Evolutionary conservation across 2,797 vertebrate genomes (phyloP), one percentile per base, ranked within the genome.

Genomic region (Parotocinclus haroldoi): DNA sequence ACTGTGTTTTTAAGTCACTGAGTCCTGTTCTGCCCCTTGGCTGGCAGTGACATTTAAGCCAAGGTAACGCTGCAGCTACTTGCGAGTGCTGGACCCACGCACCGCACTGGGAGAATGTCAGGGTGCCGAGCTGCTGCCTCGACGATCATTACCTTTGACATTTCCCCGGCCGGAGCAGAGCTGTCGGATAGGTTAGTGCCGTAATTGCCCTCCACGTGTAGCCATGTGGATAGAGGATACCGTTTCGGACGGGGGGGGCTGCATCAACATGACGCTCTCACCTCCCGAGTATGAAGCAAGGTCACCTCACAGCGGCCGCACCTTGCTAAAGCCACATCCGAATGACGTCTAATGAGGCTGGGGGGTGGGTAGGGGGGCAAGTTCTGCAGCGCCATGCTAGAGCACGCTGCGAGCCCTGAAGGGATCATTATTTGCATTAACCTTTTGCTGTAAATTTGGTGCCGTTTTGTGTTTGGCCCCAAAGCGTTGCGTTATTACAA

Each of bases 371-470:
- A 11, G 18, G 3, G 17, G 57, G 46, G 17, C 65, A 7, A 57
- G 27, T 38, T 50, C 19, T 27, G 50, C 42, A 50, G 37, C 54
- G 58, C 39, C 63, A 58, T 58, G 57, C 56, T 48, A 49, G 60
- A 10, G 14, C 17, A 58, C 39, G 7, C 39, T 48, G 55, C 27
- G 13, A 55, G 66, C 58, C 68, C 69, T 64, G 19, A 66, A 69
- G 74, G 51, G 36, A 57, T 76, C 72, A 74, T 74, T 76, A 74
- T 67, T 50, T 72, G 68, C 73, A 78, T 78, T 78, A 76, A 73
- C 61, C 71, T 76, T 78, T 76, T 57, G 62, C 64, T 74, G 55
- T 66, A 56, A 57, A 72, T 63, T 5, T 64, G 45, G 19, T 63
- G 70, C 55, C 64, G 38, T 75, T 72, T 67, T 58, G 52, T 57